These are phyloP conservation scores for Phalacrocorax carbo DNA, from an alignment of 2,113 vertebrate genomes.

Conservation along the genomic window DNA sequence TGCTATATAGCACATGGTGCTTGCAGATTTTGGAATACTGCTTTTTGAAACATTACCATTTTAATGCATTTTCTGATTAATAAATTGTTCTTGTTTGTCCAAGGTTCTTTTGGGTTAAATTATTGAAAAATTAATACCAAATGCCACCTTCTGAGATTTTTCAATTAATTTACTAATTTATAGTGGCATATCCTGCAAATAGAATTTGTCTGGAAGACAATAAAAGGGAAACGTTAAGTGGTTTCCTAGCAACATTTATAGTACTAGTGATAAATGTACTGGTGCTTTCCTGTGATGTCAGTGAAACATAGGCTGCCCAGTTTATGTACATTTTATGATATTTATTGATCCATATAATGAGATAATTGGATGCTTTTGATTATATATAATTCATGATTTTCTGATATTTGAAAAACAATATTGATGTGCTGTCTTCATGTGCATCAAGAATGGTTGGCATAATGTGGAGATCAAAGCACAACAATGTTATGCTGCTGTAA, in stretches of 20 bases:
- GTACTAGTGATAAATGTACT: constrained; percentile 27
- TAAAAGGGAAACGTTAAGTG: background rate
- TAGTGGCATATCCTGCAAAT: constrained; percentile 7
- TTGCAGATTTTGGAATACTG: background rate
- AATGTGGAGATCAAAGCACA: background rate
- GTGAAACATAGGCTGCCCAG: background rate
- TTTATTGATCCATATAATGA: background rate
- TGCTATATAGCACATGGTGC: background rate
- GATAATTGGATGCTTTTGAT: background rate
- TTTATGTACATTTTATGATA: background rate
- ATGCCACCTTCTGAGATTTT: background rate
- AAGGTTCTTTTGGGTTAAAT: background rate
- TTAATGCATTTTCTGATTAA: background rate
- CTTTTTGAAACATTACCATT: background rate
- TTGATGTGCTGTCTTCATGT: background rate
- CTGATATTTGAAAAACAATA: background rate
- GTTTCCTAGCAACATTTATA: constrained; percentile 25
- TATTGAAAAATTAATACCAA: background rate
- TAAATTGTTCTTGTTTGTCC: background rate
- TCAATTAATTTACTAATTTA: constrained; percentile 2
- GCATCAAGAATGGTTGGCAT: background rate
- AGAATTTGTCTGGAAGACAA: constrained; percentile 1
- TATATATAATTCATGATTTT: background rate
- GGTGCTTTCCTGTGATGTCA: background rate
- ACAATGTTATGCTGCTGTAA: background rate